Conservation (phyloP, 1,140 invertebrate genomes). For the Diploscapter pachys region DNA sequence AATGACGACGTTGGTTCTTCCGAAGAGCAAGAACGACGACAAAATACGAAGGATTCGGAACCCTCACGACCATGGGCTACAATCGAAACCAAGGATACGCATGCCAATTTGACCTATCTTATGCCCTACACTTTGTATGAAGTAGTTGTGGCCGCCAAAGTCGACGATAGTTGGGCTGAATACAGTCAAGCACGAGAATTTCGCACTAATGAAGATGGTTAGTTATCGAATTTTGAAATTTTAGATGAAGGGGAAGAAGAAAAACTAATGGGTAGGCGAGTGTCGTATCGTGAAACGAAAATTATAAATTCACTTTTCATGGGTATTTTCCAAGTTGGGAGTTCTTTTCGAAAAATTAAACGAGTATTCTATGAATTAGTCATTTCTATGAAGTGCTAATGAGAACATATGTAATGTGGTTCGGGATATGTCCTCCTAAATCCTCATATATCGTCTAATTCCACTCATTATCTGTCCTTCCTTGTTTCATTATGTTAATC, state of each 20-base stretch:
- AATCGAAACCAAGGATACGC: too few relatives aligned
- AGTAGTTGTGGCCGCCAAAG: slow-evolving; percentile 32
- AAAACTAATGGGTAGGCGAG: slow-evolving; percentile 2
- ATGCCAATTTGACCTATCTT: slow-evolving; percentile 18
- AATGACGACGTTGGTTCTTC: not conserved
- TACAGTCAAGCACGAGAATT: slow-evolving; percentile 31
- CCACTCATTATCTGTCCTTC: too few relatives aligned
- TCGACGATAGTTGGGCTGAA: slow-evolving; percentile 9
- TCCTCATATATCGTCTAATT: too few relatives aligned
- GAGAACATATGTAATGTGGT: too few relatives aligned
- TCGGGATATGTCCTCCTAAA: too few relatives aligned
- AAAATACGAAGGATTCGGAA: not conserved
- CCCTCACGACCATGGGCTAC: not conserved
- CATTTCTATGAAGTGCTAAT: too few relatives aligned
- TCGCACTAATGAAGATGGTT: slow-evolving; percentile 36
- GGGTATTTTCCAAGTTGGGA: too few relatives aligned
- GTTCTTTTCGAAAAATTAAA: too few relatives aligned
- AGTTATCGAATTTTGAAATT: slow-evolving; percentile 19
- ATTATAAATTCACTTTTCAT: too few relatives aligned
- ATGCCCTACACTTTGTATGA: slow-evolving; percentile 37
- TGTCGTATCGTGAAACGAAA: slow-evolving; percentile 1
- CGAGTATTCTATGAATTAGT: too few relatives aligned
- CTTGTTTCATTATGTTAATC: too few relatives aligned
- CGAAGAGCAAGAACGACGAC: slow-evolving; percentile 1
- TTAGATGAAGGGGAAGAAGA: slow-evolving; percentile 1